Conservation (phyloP, 92 coral and sea anemone genomes). For the Parazoanthus atlanticus region DNA sequence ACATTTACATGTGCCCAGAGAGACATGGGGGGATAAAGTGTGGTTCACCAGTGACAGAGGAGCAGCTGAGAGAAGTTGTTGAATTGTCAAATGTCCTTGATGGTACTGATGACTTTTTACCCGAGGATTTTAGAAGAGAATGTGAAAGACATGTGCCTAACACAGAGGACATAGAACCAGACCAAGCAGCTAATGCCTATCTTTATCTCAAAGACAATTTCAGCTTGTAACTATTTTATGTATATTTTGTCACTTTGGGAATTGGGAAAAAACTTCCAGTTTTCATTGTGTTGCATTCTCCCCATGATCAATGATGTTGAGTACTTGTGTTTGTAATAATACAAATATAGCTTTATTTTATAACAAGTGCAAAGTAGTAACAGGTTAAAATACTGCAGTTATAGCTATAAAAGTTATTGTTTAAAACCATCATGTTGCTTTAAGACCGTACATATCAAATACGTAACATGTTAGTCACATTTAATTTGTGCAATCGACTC, state of each 20-base stretch:
- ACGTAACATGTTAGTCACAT: conserved; percentile 3
- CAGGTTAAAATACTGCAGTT: conserved; percentile 12
- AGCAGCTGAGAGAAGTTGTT: conserved; percentile 66
- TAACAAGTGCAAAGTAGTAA: conserved; percentile 10
- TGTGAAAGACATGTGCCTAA: conserved; percentile 63
- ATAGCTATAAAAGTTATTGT: not conserved
- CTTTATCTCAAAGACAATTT: conserved; percentile 58
- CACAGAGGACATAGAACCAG: conserved; percentile 68
- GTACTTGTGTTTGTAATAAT: not conserved
- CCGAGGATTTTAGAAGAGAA: conserved; percentile 58
- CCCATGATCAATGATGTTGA: too few species aligned
- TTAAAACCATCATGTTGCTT: not conserved
- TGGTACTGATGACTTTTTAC: conserved; percentile 56
- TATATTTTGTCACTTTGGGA: conserved; percentile 4
- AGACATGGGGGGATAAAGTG: conserved; percentile 65
- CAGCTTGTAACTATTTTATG: not conserved
- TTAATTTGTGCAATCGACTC: conserved; percentile 1
- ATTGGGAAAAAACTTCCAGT: not conserved
- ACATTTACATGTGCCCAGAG: conserved; percentile 66
- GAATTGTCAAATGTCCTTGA: conserved; percentile 65
- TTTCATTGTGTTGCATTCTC: not conserved
- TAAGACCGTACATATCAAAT: not conserved
- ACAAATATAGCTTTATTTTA: not conserved
- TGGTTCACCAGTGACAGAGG: conserved; percentile 66
- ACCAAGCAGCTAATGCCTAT: conserved; percentile 65